Base-by-base conservation (phyloP, 2,113 vertebrate genomes). In the Scolopax mira region DNA sequence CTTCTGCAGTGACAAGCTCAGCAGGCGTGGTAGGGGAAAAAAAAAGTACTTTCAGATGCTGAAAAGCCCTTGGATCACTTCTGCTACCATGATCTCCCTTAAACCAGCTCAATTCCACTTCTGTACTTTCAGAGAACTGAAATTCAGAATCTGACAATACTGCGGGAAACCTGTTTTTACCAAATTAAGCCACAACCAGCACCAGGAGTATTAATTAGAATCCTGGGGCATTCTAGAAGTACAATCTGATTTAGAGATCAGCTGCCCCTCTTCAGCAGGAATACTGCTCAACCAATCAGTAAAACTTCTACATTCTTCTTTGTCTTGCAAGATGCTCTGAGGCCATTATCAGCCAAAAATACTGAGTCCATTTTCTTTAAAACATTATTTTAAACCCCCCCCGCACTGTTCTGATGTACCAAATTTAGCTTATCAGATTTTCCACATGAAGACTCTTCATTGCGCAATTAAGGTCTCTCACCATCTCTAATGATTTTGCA, bases 11-110 rank as follows among this genome's bases (percentile, higher is more conserved):
- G 24, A 15, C 1, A 3, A 73, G 55, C 55, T 39, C 70, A 57
- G 37, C 48, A 41, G 44, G 61, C 25, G 21, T 0, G 2, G n/a
- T 18, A 22, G 18, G n/a, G 48, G 1, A 9, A 33, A 64, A 72
- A 72, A 44, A 55, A 54, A 18, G 30, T 23, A 23, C 48, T 48
- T 28, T 74, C 6, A 31, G 7, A 24, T 0, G 0, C 0, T 15
- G 58, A 57, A 71, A 93, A 90, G 46, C 12, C 52, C 62, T 61
- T 22, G 41, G 31, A 33, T 7, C 33, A 23, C 31, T 57, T 44
- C 65, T 3, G 1, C 23, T 31, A 39, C 10, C 24, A 6, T 1
- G 1, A 18, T 6, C 41, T 37, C 44, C 93, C 12, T 44, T 25
- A 49, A 71, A 74, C 3, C 55, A 44, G 35, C 23, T 41, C 19